phyloP scores from a whole-genome alignment of 35 echinoderm and acorn worm genomes.

The Hemicentrotus pulcherrimus region DNA sequence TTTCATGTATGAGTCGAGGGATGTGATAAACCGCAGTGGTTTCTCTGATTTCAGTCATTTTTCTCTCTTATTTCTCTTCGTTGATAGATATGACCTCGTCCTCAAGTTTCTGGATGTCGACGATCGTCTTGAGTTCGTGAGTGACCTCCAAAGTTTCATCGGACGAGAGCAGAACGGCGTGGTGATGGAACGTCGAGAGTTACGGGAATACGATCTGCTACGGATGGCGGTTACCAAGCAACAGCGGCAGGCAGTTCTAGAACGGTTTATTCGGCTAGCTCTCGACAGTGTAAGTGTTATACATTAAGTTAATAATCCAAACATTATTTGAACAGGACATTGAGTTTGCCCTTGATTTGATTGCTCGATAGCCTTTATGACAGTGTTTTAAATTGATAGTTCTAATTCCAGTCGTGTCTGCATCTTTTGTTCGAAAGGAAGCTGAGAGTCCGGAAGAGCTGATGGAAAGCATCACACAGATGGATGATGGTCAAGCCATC shows the following conservation, averaged over 20 bases:
- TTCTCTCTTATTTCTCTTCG: neutral
- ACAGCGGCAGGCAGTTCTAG: constrained; percentile 49
- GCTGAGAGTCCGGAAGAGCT: constrained; percentile 3
- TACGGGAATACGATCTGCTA: constrained; percentile 43
- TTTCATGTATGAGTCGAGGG: too few relatives aligned
- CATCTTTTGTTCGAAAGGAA: neutral
- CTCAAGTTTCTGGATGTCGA: constrained; percentile 53
- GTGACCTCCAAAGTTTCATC: constrained; percentile 51
- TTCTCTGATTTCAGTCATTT: neutral
- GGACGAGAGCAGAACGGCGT: constrained; percentile 7
- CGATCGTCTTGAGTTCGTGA: constrained; percentile 49
- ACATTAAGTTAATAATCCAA: too few relatives aligned
- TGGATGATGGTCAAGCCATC: constrained; percentile 25
- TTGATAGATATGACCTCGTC: constrained; percentile 44
- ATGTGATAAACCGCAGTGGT: too few relatives aligned
- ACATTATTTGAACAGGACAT: too few relatives aligned
- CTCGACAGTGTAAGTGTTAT: constrained; percentile 29
- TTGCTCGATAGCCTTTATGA: too few relatives aligned
- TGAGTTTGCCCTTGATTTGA: too few relatives aligned
- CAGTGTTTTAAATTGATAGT: neutral
- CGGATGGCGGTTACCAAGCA: constrained; percentile 53
- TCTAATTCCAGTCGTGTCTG: neutral
- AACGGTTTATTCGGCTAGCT: constrained; percentile 56
- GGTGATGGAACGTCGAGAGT: constrained; percentile 45
- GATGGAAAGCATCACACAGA: constrained; percentile 6